Conservation (phyloP, 1,140 invertebrate species). For the Drosophila ironensis region DNA sequence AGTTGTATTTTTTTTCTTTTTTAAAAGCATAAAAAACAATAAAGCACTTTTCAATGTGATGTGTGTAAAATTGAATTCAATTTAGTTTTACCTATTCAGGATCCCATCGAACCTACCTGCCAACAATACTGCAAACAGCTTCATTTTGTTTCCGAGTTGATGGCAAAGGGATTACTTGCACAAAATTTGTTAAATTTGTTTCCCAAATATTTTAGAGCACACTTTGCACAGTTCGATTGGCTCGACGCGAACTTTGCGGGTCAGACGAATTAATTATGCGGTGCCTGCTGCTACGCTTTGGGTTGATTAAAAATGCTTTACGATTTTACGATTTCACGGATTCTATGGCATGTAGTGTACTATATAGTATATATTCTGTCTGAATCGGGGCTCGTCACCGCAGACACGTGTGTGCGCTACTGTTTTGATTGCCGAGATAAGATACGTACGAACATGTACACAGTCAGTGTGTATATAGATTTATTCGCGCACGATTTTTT, state of each 20-base stretch:
- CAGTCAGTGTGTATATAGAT: conserved; percentile 14
- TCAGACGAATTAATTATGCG: conserved; percentile 60
- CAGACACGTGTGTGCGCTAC: conserved; percentile 55
- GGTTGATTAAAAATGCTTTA: conserved; percentile 53
- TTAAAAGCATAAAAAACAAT: too few species aligned
- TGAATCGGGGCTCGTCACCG: conserved; percentile 60
- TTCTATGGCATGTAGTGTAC: too few species aligned
- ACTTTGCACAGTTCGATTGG: conserved; percentile 50
- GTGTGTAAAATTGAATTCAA: too few species aligned
- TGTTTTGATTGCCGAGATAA: conserved; percentile 25
- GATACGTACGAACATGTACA: too few species aligned
- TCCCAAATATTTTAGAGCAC: conserved; percentile 25
- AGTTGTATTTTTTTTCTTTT: too few species aligned
- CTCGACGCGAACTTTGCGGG: conserved; percentile 56
- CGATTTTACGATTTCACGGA: conserved; percentile 43
- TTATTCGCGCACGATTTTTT: conserved; percentile 51
- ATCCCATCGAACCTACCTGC: conserved; percentile 72
- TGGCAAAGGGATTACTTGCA: neutral
- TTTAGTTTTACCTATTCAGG: too few species aligned
- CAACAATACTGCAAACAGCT: conserved; percentile 73
- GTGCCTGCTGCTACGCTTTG: conserved; percentile 31
- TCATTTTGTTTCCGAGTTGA: conserved; percentile 53
- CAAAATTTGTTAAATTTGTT: neutral
- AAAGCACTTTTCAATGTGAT: too few species aligned
- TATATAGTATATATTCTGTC: conserved; percentile 32